Percentiles rank a stretch among this genome's conserved stretches.
These are phyloP conservation scores for Bovichtus diacanthus DNA, from an alignment of 2,797 vertebrate genomes.

Conservation along the genomic window DNA sequence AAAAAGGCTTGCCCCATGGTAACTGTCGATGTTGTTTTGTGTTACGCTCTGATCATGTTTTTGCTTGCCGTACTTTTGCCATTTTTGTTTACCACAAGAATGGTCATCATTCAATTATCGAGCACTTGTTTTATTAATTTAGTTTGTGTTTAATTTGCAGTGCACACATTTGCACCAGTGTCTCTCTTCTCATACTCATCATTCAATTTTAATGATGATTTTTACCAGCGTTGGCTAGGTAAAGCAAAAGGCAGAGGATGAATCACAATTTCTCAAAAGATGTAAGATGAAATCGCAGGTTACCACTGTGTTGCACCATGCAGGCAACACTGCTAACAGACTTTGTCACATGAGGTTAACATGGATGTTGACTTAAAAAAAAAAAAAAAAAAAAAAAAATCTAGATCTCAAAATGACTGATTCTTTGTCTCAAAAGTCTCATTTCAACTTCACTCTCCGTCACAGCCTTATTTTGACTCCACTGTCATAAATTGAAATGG, in stretches of 20 bases:
- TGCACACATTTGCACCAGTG: neutral
- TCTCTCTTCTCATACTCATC: neutral
- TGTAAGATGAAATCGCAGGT: constrained; percentile 22
- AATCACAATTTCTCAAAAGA: constrained; percentile 18
- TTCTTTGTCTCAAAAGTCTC: constrained; percentile 38
- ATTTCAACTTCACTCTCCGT: constrained; percentile 35
- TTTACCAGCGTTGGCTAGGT: neutral
- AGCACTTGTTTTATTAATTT: neutral
- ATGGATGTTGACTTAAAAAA: neutral
- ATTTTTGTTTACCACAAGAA: constrained; percentile 40
- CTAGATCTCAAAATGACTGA: constrained; percentile 19
- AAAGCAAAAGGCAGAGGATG: neutral
- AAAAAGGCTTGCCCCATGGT: constrained; percentile 78
- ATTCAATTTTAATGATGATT: neutral
- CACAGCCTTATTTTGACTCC: constrained; percentile 44
- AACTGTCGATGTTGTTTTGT: constrained; percentile 76
- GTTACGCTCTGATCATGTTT: constrained; percentile 48
- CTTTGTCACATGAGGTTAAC: constrained; percentile 18
- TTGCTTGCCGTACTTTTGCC: constrained; percentile 15
- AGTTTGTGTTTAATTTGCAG: neutral
- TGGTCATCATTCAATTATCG: neutral
- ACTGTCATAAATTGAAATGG: constrained; percentile 64
- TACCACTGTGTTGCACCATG: constrained; percentile 39
- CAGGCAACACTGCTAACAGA: constrained; percentile 17
- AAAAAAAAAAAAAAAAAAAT: too few species aligned